Conservation (phyloP, 2,888 invertebrate species). For the Cosmopolites sordidus region DNA sequence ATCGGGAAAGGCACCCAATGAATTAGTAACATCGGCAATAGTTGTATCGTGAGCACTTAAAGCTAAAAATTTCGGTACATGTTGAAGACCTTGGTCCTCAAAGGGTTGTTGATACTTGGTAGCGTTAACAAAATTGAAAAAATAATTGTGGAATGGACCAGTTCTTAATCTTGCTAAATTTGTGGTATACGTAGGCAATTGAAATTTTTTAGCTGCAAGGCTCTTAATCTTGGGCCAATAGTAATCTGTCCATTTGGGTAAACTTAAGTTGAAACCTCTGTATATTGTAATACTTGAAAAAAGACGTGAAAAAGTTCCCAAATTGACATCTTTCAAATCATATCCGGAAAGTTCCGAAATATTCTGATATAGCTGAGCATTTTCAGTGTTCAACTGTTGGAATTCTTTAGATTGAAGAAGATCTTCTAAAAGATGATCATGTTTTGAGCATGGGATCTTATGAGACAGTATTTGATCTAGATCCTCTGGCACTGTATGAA, state of each 20-base stretch:
- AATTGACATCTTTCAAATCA: conserved; percentile 50
- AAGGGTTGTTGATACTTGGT: conserved; percentile 1
- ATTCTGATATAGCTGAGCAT: conserved; percentile 58
- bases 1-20: conserved; percentile 60
- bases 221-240: conserved; percentile 57
- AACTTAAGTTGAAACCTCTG: conserved; percentile 43
- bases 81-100: neutral
- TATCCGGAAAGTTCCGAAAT: conserved; percentile 47
- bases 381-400: conserved; percentile 51
- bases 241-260: conserved; percentile 34
- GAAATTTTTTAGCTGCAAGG: conserved; percentile 55
- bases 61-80: conserved; percentile 26
- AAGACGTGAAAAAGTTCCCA: conserved; percentile 54
- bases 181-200: conserved; percentile 51
- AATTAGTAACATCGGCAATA: conserved; percentile 63
- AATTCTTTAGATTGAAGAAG: conserved; percentile 24
- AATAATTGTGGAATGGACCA: conserved; percentile 28
- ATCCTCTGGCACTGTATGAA: conserved; percentile 18
- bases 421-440: conserved; percentile 13
- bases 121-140: conserved; percentile 23
- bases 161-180: conserved; percentile 52
- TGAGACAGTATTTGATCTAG: conserved; percentile 14
- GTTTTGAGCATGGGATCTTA: conserved; percentile 16
- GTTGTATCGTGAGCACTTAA: conserved; percentile 72
- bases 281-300: conserved; percentile 28